phyloP scores from a whole-genome alignment of 2,797 vertebrate species.

The Alectoris magna region DNA sequence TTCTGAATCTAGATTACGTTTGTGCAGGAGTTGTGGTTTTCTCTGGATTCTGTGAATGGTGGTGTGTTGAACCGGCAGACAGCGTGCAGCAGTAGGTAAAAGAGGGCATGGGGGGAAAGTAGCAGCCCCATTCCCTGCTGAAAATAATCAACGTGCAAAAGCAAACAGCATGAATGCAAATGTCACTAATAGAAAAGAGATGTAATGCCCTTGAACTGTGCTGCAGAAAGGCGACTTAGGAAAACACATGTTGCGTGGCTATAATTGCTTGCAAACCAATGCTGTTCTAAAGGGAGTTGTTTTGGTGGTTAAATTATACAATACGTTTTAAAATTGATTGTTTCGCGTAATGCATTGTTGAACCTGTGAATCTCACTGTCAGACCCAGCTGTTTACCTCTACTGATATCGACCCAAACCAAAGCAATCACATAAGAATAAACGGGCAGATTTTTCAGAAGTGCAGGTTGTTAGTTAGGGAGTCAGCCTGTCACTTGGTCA shows the following conservation, averaged over 20 bases:
- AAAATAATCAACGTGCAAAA: conserved; percentile 13
- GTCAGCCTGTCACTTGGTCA: background rate
- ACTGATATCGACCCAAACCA: background rate
- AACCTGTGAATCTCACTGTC: background rate
- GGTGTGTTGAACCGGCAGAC: background rate
- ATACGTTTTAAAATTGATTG: background rate
- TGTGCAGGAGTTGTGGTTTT: background rate
- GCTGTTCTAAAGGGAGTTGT: background rate
- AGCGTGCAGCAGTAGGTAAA: rapidly evolving
- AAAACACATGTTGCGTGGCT: background rate
- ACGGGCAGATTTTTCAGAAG: background rate
- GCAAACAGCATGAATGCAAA: conserved; percentile 12
- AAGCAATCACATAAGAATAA: background rate
- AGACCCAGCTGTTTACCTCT: conserved; percentile 7
- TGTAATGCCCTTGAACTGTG: conserved; percentile 35
- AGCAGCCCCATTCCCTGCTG: background rate
- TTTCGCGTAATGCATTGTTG: conserved; percentile 3
- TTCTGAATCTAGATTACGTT: background rate
- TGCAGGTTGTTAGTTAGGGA: background rate
- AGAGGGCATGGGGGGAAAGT: background rate
- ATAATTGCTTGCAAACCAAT: conserved; percentile 23
- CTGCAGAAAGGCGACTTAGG: conserved; percentile 21
- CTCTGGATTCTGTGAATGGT: background rate
- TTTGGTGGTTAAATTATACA: conserved; percentile 33
- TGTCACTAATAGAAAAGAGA: conserved; percentile 24